These are phyloP conservation scores for Malurus cyaneus DNA, from an alignment of 2,113 vertebrate genomes.

Conservation along the genomic window DNA sequence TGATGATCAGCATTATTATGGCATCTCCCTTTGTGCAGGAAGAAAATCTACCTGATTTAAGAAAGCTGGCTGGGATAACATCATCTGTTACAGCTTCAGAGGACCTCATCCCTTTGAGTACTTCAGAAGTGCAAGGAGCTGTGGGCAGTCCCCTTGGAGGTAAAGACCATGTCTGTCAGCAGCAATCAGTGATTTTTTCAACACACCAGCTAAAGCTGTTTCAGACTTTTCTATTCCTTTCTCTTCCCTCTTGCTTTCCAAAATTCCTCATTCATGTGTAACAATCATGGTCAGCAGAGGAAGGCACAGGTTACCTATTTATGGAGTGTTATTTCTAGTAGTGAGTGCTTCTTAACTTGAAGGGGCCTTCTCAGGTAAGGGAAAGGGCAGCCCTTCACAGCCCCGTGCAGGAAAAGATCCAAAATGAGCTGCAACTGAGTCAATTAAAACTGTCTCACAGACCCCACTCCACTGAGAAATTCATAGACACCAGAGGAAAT, in stretches of 20 bases:
- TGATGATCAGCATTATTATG: background rate
- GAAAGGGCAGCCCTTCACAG: background rate
- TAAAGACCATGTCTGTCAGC: slow-evolving; percentile 33
- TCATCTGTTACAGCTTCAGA: slow-evolving; percentile 48
- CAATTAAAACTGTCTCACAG: background rate
- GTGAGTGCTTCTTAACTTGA: background rate
- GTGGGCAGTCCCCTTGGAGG: background rate
- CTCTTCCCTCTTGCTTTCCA: background rate
- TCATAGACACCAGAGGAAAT: background rate
- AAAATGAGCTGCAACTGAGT: background rate
- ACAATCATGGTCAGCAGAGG: background rate
- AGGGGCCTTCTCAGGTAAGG: background rate
- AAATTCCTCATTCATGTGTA: background rate
- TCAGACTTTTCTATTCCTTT: background rate
- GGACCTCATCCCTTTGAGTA: slow-evolving; percentile 35
- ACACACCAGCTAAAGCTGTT: background rate
- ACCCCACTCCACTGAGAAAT: background rate
- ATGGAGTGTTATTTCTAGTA: background rate
- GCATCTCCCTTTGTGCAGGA: background rate
- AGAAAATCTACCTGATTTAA: slow-evolving; percentile 59
- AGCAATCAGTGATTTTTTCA: background rate
- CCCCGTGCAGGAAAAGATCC: background rate
- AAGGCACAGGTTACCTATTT: background rate
- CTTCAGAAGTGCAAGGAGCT: slow-evolving; percentile 13
- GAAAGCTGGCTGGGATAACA: slow-evolving; percentile 64